phyloP scores from a whole-genome alignment of 2,888 invertebrate genomes.

The Mylabris sibirica region DNA sequence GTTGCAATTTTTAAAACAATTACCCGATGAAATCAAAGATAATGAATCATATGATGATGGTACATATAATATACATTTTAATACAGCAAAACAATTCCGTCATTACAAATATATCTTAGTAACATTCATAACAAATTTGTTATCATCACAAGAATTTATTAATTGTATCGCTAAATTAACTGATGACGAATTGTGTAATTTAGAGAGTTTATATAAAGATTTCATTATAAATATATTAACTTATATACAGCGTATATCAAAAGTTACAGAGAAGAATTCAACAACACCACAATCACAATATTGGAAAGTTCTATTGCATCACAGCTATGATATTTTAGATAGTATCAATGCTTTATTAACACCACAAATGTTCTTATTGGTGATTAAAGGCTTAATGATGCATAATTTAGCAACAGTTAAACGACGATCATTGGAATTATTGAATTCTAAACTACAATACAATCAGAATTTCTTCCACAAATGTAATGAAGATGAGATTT shows the following conservation, averaged over 20 bases:
- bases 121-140: slow-evolving; percentile 74
- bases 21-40: slow-evolving; percentile 70
- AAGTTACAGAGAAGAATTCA: slow-evolving; percentile 68
- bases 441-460: slow-evolving; percentile 81
- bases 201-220: slow-evolving; percentile 72
- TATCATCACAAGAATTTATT: slow-evolving; percentile 75
- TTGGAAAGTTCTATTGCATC: slow-evolving; percentile 83
- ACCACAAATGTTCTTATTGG: slow-evolving; percentile 79
- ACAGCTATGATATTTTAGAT: slow-evolving; percentile 81
- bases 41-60: slow-evolving; percentile 60
- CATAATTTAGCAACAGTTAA: slow-evolving; percentile 77
- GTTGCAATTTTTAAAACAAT: slow-evolving; percentile 69
- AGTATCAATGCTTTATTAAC: slow-evolving; percentile 82
- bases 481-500: slow-evolving; percentile 61
- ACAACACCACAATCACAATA: slow-evolving; percentile 72
- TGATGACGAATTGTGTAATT: slow-evolving; percentile 60
- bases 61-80: slow-evolving; percentile 60
- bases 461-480: slow-evolving; percentile 69
- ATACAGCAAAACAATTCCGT: slow-evolving; percentile 76
- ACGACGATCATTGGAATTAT: slow-evolving; percentile 83
- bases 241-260: slow-evolving; percentile 72
- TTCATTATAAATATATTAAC: slow-evolving; percentile 74
- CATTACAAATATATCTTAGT: slow-evolving; percentile 85
- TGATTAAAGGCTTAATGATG: slow-evolving; percentile 75
- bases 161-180: slow-evolving; percentile 68